These are phyloP conservation scores for Neodontobutis hainanensis DNA, from an alignment of 2,113 vertebrate species.

Conservation along the genomic window DNA sequence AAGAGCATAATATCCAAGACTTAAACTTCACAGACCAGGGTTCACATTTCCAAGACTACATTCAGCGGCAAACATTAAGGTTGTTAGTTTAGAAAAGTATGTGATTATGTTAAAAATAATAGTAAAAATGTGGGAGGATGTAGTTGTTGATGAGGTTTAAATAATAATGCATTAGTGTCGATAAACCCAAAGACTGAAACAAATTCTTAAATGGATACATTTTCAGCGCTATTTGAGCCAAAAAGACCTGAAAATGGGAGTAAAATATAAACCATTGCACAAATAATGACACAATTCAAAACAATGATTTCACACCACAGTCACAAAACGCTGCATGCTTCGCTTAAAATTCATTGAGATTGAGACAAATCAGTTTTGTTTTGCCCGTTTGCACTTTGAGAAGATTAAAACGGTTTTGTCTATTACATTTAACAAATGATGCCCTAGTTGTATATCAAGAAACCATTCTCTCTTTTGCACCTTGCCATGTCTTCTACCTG, in stretches of 20 bases:
- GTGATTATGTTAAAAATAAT: no score
- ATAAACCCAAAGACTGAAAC: no score
- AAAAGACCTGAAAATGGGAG: neutral
- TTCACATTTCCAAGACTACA: no score
- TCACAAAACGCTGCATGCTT: neutral
- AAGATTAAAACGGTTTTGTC: conserved; percentile 1
- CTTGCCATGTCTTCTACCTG: neutral
- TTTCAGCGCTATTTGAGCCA: neutral
- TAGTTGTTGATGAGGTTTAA: no score
- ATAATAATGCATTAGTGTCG: no score
- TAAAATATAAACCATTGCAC: neutral
- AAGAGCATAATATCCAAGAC: no score
- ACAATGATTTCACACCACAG: neutral
- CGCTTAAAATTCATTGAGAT: neutral
- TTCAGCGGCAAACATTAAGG: no score
- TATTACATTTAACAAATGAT: neutral
- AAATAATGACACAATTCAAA: neutral
- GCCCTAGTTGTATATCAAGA: neutral
- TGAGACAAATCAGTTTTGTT: neutral
- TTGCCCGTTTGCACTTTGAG: neutral
- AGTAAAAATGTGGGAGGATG: no score
- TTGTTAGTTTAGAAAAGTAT: no score
- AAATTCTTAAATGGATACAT: no score
- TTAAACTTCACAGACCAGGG: no score
- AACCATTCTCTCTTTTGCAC: neutral